A percentile compares a stretch with the other conserved stretches of the same genome.
Conservation (phyloP, 2,888 invertebrate genomes). For the Apoderus coryli region DNA sequence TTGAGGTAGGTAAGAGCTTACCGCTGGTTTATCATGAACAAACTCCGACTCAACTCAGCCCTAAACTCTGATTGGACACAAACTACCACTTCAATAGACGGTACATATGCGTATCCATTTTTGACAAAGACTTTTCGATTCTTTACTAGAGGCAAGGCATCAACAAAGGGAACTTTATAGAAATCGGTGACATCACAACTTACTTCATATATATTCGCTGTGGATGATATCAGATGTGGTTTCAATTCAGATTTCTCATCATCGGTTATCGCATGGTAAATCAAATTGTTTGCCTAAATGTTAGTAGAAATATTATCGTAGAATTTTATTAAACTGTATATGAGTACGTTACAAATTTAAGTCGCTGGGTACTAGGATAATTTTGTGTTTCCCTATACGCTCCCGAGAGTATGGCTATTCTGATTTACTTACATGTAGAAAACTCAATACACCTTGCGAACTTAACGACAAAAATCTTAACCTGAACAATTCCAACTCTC, state of each 20-base stretch:
- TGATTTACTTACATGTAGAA: constrained; percentile 33
- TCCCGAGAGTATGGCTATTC: no score
- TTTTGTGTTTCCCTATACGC: no score
- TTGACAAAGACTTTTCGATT: constrained; percentile 63
- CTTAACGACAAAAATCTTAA: constrained; percentile 54
- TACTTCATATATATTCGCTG: constrained; percentile 36
- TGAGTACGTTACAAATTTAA: no score
- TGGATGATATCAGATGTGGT: constrained; percentile 46
- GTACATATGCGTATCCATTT: constrained; percentile 75
- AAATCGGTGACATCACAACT: constrained; percentile 51
- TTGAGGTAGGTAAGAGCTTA: no score
- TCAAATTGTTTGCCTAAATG: no score
- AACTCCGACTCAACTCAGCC: constrained; percentile 48
- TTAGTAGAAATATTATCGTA: no score
- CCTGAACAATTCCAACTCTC: constrained; percentile 83
- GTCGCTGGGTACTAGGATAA: no score
- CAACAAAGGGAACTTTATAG: constrained; percentile 43
- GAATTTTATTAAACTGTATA: no score
- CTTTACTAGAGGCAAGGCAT: constrained; percentile 75
- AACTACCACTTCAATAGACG: constrained; percentile 68
- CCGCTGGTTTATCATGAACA: no score
- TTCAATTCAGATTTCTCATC: constrained; percentile 51
- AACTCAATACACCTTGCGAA: constrained; percentile 45
- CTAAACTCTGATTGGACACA: constrained; percentile 68
- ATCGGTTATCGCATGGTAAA: constrained; percentile 49